Evolutionary conservation across 2,797 vertebrate species (phyloP).

Genomic region (Pterois miles): DNA sequence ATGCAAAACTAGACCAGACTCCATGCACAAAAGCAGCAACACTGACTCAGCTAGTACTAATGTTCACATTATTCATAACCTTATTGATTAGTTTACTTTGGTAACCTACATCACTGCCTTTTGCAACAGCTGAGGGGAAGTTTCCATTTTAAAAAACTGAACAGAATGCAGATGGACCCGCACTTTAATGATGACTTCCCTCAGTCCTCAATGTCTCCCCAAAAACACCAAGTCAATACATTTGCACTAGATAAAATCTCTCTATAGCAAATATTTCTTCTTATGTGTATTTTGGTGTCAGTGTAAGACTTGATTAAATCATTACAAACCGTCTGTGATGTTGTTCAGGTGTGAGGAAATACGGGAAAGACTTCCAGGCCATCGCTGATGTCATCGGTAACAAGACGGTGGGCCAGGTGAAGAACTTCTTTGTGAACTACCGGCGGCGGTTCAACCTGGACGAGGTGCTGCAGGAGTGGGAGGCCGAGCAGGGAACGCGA

Average conservation of each 20-base stretch:
- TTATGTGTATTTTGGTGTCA: background rate
- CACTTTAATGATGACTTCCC: background rate
- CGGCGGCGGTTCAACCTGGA: constrained; percentile 99
- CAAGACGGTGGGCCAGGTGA: constrained; percentile 99
- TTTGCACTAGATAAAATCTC: background rate
- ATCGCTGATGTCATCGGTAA: constrained; percentile 99
- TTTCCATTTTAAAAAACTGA: too few relatives aligned
- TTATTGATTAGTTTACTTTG: too few relatives aligned
- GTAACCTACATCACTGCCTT: too few relatives aligned
- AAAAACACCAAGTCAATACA: background rate
- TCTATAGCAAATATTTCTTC: background rate
- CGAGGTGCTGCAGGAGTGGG: constrained; percentile 99
- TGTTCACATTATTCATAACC: too few relatives aligned
- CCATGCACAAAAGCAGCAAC: too few relatives aligned
- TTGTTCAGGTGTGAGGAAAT: constrained; percentile 93
- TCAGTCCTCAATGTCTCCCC: background rate
- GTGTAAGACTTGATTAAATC: background rate
- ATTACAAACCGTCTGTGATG: background rate
- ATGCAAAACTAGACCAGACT: too few relatives aligned
- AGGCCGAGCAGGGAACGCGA: constrained; percentile 96
- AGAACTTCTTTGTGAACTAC: constrained; percentile 99
- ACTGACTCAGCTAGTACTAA: too few relatives aligned
- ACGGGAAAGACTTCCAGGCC: constrained; percentile 99
- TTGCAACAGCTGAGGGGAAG: too few relatives aligned
- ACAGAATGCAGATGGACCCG: too few relatives aligned